These are phyloP conservation scores for Lutraria rhynchaena DNA, from an alignment of 1,140 invertebrate genomes.

Conservation along the genomic window DNA sequence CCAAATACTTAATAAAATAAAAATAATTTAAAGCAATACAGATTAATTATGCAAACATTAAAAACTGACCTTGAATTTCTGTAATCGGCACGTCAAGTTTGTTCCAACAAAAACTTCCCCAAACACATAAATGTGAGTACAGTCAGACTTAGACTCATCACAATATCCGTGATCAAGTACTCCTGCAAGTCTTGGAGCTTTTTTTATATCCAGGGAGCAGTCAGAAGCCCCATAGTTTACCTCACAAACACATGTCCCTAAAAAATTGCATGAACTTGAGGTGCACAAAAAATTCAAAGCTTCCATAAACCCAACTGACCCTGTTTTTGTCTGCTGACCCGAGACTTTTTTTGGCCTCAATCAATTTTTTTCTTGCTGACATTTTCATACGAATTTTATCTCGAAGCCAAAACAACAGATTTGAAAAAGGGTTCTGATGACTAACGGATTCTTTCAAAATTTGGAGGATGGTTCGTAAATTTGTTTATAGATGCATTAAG, in stretches of 20 bases:
- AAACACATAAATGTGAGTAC: constrained; percentile 29
- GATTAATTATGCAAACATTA: too few species aligned
- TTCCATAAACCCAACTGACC: too few species aligned
- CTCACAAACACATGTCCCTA: constrained; percentile 56
- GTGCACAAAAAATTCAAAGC: too few species aligned
- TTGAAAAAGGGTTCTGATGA: too few species aligned
- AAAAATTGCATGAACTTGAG: neutral
- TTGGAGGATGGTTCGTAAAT: too few species aligned
- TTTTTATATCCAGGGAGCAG: constrained; percentile 57
- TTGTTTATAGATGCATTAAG: too few species aligned
- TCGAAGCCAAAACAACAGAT: too few species aligned
- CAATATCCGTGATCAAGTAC: constrained; percentile 48
- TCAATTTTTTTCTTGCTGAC: neutral
- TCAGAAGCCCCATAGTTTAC: constrained; percentile 47
- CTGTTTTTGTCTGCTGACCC: too few species aligned
- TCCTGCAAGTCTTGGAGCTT: constrained; percentile 32
- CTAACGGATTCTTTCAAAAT: too few species aligned
- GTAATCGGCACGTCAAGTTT: constrained; percentile 22
- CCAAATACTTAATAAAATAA: too few species aligned
- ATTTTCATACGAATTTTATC: neutral
- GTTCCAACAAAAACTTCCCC: constrained; percentile 33
- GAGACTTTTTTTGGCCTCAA: too few species aligned
- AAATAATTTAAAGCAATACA: too few species aligned
- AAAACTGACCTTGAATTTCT: neutral
- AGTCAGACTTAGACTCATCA: constrained; percentile 32